Evolutionary conservation across 2,797 vertebrate genomes (phyloP), one percentile per base, ranked within the genome.

Genomic region (Sebastes oblongus): DNA sequence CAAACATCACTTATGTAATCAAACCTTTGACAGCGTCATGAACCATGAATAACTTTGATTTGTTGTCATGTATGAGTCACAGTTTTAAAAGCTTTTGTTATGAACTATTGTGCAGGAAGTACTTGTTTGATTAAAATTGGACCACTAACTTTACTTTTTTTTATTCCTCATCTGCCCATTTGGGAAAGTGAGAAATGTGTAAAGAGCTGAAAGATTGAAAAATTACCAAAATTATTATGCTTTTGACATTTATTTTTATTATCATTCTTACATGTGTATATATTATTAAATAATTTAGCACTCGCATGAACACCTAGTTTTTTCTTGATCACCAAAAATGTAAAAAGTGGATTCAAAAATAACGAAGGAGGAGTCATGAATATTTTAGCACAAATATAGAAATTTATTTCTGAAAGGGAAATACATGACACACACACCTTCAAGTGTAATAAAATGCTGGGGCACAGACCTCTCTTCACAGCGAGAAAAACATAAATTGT

Each of bases 401-500:
- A 70, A 88, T 93, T 94, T 93, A 92, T 94, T 93, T 87, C 46
- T 77, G 25, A 42, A 82, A 84, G 65, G 66, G 62, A 84, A 81
- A 86, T 50, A 76, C 69, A 80, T 13, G 64, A 68, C 82, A 77
- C 81, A 73, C 81, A 75, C 78, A 80, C 84, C 83, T 87, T 91
- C 81, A 89, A 86, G 88, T 91, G 84, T 86, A 58, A 86, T 55
- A 66, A 62, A 82, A 72, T 29, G 34, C 61, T 11, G 34, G 68
- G 62, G 59, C 18, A 32, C 65, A 66, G 20, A 77, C 22, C 13
- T 75, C 61, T 73, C 73, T 78, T 86, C 75, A 84, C 74, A 64
- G 66, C 11, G 75, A 85, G 56, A 80, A 61, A 84, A 72, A 73
- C 9, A 46, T 20, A n/a, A 8, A 68, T 39, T 70, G 11, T 64